Evolutionary conservation across 2,113 vertebrate species (phyloP), one percentile per base, ranked within the genome.

Genomic region (Sialia sialis): DNA sequence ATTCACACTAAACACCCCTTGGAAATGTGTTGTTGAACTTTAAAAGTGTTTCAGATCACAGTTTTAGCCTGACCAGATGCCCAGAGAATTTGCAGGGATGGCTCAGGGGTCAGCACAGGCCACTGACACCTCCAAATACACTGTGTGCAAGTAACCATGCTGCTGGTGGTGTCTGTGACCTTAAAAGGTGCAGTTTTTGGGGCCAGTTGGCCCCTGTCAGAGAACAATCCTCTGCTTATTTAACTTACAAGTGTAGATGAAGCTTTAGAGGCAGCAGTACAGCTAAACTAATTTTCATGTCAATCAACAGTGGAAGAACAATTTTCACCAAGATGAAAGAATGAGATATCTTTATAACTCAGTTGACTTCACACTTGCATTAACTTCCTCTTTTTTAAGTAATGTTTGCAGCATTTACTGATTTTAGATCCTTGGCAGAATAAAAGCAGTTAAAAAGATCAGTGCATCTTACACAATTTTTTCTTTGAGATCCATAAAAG

Each of bases 91-190:
- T 73, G 17, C 34, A 74, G 46, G 26, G 13, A 9, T 22, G 26
- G 29, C 39, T 89, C 80, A 58, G 58, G 51, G 22, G 4, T 49
- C 46, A 66, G 59, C 41, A 23, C 1, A 0, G 41, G 63, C n/a
- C n/a, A 64, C 0, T 4, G 39, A 17, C 32, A 0, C 0, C 3
- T 51, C 16, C 32, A 30, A 44, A 55, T 4, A 16, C 0, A 2
- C 26, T 0, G 0, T 16, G 26, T 59, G 22, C 38, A 15, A 2
- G 9, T 21, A 56, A 29, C 36, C 25, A 38, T 12, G 15, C n/a
- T 58, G 51, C 63, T 74, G 22, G 30, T 3, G 2, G 21, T 7
- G 34, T 34, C 58, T 46, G n/a, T 1, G 9, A 55, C 52, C 34
- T 52, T 48, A 7, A 4, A 20, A 21, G 48, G 9, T 0, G 1